These are phyloP conservation scores for Formica aserva DNA, from an alignment of 2,888 invertebrate species.

Conservation along the genomic window DNA sequence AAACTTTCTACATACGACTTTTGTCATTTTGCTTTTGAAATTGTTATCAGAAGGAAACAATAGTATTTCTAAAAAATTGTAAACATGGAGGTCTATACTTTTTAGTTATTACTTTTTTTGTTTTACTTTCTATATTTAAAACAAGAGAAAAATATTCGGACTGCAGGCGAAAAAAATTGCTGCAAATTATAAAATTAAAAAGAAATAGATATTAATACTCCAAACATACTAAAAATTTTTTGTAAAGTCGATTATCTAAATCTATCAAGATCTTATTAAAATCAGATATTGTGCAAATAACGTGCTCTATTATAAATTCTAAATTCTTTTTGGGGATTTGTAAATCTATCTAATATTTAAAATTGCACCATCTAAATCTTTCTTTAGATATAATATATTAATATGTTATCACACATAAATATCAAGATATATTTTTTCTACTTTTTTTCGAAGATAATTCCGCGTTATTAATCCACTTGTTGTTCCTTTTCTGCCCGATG, in stretches of 20 bases:
- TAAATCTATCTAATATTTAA: neutral
- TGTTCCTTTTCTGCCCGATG: slow-evolving; percentile 72
- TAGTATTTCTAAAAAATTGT: neutral
- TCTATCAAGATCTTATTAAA: neutral
- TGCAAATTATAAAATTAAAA: neutral
- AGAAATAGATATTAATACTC: neutral
- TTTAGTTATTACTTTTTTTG: neutral
- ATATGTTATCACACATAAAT: slow-evolving; percentile 17
- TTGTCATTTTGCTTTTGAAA: neutral
- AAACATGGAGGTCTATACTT: neutral
- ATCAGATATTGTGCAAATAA: neutral
- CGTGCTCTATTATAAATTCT: neutral
- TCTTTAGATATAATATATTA: neutral
- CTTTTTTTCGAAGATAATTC: slow-evolving; percentile 70
- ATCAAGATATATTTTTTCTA: slow-evolving; percentile 59
- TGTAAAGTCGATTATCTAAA: neutral
- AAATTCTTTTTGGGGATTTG: neutral
- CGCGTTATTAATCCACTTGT: slow-evolving; percentile 61
- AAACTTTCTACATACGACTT: slow-evolving; percentile 75
- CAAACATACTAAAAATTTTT: neutral
- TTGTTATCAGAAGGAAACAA: neutral
- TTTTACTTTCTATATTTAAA: neutral
- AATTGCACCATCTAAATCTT: neutral
- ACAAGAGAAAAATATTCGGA: neutral
- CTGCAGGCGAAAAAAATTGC: neutral